Percentiles rank a stretch among this genome's conserved stretches.
Conservation (phyloP, 1,140 invertebrate species). For the Aphaenogaster ashmeadi region DNA sequence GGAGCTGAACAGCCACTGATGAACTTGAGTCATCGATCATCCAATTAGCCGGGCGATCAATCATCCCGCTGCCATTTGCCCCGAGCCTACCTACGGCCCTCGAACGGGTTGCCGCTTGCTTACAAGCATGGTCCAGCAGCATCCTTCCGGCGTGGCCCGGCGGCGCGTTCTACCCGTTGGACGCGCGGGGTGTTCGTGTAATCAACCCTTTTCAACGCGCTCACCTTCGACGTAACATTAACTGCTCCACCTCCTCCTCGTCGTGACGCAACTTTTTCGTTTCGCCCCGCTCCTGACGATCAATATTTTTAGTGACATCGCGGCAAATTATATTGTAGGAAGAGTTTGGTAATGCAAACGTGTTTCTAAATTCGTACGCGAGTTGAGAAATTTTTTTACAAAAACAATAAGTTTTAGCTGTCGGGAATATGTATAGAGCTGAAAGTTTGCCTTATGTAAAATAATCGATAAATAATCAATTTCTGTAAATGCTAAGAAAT, state of each 20-base stretch:
- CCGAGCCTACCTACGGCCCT: slow-evolving; percentile 75
- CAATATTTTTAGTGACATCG: slow-evolving; percentile 68
- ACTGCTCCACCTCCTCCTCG: slow-evolving; percentile 46
- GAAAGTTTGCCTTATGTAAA: neutral
- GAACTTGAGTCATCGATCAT: slow-evolving; percentile 86
- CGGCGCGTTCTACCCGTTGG: slow-evolving; percentile 83
- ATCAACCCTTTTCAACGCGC: slow-evolving; percentile 87
- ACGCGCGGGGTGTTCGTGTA: slow-evolving; percentile 84
- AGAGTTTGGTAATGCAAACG: neutral
- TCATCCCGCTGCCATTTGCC: slow-evolving; percentile 84
- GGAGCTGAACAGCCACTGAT: slow-evolving; percentile 80
- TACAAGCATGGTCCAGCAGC: slow-evolving; percentile 81
- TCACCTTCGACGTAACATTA: slow-evolving; percentile 82
- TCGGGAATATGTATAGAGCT: neutral
- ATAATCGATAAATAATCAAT: neutral
- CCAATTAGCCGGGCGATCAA: slow-evolving; percentile 86
- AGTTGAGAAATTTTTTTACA: neutral
- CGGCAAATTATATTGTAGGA: slow-evolving; percentile 40
- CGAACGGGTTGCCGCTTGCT: slow-evolving; percentile 72
- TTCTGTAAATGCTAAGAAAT: neutral
- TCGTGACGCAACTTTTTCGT: slow-evolving; percentile 68
- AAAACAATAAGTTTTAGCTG: neutral
- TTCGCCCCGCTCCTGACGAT: slow-evolving; percentile 58
- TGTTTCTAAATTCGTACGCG: neutral
- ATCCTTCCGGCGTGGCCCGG: slow-evolving; percentile 79